Base-by-base conservation (phyloP, 2,113 vertebrate genomes). In the Charadrius vociferus region DNA sequence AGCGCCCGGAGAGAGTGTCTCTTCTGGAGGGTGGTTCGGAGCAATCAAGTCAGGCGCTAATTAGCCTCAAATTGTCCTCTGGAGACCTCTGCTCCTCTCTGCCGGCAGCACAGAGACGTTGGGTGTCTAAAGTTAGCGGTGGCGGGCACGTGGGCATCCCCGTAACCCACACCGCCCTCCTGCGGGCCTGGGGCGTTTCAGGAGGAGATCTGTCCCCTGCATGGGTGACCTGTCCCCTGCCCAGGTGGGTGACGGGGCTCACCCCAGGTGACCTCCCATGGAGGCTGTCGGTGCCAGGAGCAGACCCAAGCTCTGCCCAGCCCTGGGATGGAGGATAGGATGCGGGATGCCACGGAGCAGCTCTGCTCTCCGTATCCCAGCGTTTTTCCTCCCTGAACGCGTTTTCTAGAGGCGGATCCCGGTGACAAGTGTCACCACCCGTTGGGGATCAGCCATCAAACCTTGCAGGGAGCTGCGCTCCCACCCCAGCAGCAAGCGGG, bases 61-160 rank as follows among this genome's bases (percentile, higher is more conserved):
- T 93, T 75, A 94, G 62, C 52, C 56, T 78, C 73, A 39, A 1
- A 21, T 37, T 41, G 68, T 92, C 56, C 94, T 93, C 73, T 2
- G 3, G 87, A 93, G 90, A 63, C 39, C 53, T 86, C 41, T 1
- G 2, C 49, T 91, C 24, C 63, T 83, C 61, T 90, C 23, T 2
- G 1, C 12, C 1, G 1, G 9, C 6, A 4, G 20, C 23, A 0
- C 2, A 0, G 80, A 88, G 55, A 58, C 6, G 0, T 16, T 2
- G 45, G 18, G 50, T 73, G 63, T 75, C 94, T 91, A 41, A 91
- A 96, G 73, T 81, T 93, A 91, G 90, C 32, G 4, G 78, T 32
- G 65, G 41, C 10, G 34, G 73, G 50, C 84, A 74, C 9, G 3
- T 87, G 87, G 92, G 34, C 68, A 66, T 73, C 90, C 56, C 85